Percentiles rank a stretch among this genome's conserved stretches.
These are phyloP conservation scores for Stigmatopora nigra DNA, from an alignment of 2,113 vertebrate genomes.

Conservation along the genomic window DNA sequence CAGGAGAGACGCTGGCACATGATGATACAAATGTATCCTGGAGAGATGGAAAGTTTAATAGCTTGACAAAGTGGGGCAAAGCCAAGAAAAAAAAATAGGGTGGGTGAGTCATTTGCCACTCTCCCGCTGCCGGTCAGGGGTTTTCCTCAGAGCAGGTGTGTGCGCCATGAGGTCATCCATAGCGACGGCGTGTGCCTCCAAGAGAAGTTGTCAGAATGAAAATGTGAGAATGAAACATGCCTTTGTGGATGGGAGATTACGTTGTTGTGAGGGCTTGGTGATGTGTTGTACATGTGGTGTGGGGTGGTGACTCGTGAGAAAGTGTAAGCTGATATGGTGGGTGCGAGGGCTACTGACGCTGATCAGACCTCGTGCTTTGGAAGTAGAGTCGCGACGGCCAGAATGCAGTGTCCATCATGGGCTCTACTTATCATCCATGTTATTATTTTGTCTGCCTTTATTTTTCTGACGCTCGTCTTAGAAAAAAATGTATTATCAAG, in stretches of 20 bases:
- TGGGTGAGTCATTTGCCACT: slow-evolving; percentile 43
- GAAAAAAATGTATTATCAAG: neutral
- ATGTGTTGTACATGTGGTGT: slow-evolving; percentile 38
- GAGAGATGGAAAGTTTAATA: slow-evolving; percentile 36
- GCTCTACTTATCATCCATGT: neutral
- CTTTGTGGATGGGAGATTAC: slow-evolving; percentile 47
- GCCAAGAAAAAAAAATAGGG: slow-evolving; percentile 18
- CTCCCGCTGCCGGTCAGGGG: slow-evolving; percentile 36
- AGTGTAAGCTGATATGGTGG: slow-evolving; percentile 85
- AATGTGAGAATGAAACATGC: slow-evolving; percentile 67
- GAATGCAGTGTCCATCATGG: slow-evolving; percentile 30
- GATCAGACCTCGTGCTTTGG: slow-evolving; percentile 86
- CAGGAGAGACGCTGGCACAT: slow-evolving; percentile 38
- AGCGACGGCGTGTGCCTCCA: slow-evolving; percentile 61
- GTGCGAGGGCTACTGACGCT: slow-evolving; percentile 84
- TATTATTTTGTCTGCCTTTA: slow-evolving; percentile 1
- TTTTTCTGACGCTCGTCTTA: slow-evolving; percentile 4
- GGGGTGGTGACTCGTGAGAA: slow-evolving; percentile 27
- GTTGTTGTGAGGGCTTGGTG: slow-evolving; percentile 24
- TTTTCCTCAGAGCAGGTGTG: slow-evolving; percentile 49
- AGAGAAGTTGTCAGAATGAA: slow-evolving; percentile 61
- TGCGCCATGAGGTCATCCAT: slow-evolving; percentile 65
- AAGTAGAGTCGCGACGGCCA: slow-evolving; percentile 73
- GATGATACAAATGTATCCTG: slow-evolving; percentile 43
- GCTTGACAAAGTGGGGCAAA: slow-evolving; percentile 50